phyloP scores from a whole-genome alignment of 2,113 vertebrate species.

The Phaetusa simplex region DNA sequence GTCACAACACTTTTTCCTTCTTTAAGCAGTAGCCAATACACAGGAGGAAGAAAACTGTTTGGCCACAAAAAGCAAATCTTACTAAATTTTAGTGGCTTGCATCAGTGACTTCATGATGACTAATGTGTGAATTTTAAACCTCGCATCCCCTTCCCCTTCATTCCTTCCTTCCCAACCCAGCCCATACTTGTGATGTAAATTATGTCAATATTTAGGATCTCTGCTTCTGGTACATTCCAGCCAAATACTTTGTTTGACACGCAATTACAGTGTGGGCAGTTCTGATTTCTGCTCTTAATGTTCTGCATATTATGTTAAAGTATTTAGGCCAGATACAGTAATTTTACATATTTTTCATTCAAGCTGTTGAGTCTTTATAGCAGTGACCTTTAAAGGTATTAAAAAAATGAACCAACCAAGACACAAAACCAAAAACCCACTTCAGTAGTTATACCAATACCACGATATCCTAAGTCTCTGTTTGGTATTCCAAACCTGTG shows the following conservation, averaged over 20 bases:
- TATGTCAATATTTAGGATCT: neutral
- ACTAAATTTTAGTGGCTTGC: neutral
- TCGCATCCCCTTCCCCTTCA: neutral
- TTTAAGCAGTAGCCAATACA: neutral
- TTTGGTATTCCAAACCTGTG: constrained; percentile 15
- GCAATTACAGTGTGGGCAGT: neutral
- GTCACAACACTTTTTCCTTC: neutral
- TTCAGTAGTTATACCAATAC: neutral
- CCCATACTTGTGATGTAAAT: neutral
- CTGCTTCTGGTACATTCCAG: constrained; percentile 38
- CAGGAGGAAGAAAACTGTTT: neutral
- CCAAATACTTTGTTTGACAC: neutral
- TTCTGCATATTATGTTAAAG: neutral
- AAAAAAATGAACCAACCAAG: neutral
- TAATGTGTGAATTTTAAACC: neutral
- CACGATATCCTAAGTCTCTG: neutral
- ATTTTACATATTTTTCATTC: neutral
- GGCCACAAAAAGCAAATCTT: neutral
- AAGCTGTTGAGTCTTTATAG: neutral
- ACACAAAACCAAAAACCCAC: neutral
- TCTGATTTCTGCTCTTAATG: neutral
- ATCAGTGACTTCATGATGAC: neutral
- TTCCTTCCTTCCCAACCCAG: neutral
- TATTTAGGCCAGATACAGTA: neutral
- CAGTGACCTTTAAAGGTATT: constrained; percentile 10